Evolutionary conservation across 2,113 vertebrate genomes (phyloP).

Genomic region (Megaceryle torquata): DNA sequence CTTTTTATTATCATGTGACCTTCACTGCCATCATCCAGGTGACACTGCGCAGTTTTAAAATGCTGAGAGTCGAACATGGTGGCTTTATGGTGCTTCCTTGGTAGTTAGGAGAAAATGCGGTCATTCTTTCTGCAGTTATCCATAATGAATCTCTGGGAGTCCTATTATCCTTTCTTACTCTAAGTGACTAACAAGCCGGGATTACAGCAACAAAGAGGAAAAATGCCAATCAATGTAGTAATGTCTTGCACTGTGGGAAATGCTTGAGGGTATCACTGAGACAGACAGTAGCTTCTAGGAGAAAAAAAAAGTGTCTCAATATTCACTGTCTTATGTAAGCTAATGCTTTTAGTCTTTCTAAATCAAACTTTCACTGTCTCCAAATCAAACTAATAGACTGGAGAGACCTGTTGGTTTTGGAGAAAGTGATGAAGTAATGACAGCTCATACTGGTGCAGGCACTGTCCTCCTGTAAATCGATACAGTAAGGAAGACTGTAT

Average conservation of each 20-base stretch:
- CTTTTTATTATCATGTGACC: neutral
- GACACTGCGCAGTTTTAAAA: neutral
- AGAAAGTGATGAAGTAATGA: neutral
- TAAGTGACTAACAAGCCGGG: neutral
- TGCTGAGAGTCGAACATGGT: accelerated
- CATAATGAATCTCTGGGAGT: neutral
- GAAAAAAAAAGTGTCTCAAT: neutral
- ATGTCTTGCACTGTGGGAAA: neutral
- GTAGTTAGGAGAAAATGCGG: too few relatives aligned
- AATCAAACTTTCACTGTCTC: neutral
- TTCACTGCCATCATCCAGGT: neutral
- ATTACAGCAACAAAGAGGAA: neutral
- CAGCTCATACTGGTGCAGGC: neutral
- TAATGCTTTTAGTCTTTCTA: neutral
- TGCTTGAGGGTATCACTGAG: neutral
- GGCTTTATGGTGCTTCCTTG: neutral
- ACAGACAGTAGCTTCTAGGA: neutral
- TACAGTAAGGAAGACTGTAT: neutral
- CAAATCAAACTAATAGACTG: neutral
- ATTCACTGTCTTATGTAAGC: neutral
- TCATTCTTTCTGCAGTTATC: neutral
- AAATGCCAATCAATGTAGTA: too few relatives aligned
- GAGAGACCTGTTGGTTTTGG: neutral
- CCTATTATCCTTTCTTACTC: neutral
- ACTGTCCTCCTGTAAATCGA: neutral